A percentile compares a stretch with the other conserved stretches of the same genome.
Evolutionary conservation across 2,888 invertebrate species (phyloP).

Genomic region (Noctua janthe): DNA sequence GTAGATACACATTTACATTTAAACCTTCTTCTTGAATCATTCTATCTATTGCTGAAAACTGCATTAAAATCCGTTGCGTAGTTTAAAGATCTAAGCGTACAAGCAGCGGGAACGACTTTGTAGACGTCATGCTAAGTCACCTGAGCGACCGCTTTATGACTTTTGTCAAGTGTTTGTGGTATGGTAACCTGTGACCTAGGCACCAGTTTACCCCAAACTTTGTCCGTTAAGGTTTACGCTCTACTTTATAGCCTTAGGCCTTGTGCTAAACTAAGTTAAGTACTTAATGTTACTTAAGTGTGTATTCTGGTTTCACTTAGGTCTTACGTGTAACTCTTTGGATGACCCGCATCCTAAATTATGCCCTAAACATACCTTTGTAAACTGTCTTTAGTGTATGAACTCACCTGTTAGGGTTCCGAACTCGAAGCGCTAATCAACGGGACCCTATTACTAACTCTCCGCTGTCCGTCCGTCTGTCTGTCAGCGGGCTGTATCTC

Average conservation of each 20-base stretch:
- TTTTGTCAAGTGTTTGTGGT: constrained; percentile 22
- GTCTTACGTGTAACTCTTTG: not conserved
- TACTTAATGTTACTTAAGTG: constrained; percentile 5
- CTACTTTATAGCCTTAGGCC: constrained; percentile 21
- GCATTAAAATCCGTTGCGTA: no score
- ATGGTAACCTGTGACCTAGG: constrained; percentile 6
- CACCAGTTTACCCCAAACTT: constrained; percentile 16
- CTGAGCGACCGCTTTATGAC: not conserved
- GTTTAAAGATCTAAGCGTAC: no score
- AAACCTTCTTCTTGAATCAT: no score
- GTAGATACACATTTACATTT: no score
- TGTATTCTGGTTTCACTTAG: constrained; percentile 29
- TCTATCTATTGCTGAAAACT: no score
- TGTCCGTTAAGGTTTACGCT: constrained; percentile 16
- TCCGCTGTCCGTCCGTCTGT: no score
- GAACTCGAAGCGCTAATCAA: no score
- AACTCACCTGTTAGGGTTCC: not conserved
- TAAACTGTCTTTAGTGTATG: not conserved
- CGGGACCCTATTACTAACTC: no score
- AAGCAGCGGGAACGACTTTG: no score
- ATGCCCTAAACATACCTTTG: not conserved
- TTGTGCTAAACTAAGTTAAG: constrained; percentile 1
- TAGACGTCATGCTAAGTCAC: not conserved
- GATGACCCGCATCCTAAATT: not conserved
- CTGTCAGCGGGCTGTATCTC: no score